Percentiles rank a stretch among this genome's conserved stretches.
Conservation (phyloP, 2,797 vertebrate genomes). For the Typhlichthys eigenmanni region DNA sequence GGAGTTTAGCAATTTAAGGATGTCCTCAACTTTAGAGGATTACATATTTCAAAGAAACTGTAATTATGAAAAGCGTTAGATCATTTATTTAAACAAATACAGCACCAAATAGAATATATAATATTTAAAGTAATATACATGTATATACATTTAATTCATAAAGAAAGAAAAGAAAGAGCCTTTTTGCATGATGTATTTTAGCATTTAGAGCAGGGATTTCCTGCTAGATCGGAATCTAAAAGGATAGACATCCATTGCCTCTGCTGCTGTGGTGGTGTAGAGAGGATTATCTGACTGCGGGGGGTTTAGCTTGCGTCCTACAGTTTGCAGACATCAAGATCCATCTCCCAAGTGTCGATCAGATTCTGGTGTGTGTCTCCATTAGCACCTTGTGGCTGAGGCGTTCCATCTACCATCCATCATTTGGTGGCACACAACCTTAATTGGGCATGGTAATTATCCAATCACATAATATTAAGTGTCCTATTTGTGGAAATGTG, state of each 20-base stretch:
- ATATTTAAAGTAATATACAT: no score
- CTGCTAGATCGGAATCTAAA: constrained; percentile 55
- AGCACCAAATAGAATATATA: neutral
- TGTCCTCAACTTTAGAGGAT: no score
- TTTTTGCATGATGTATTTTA: constrained; percentile 17
- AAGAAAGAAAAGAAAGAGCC: no score
- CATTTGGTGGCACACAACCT: constrained; percentile 81
- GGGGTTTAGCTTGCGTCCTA: constrained; percentile 64
- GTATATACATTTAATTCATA: no score
- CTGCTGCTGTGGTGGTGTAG: constrained; percentile 50
- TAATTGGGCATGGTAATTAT: constrained; percentile 94
- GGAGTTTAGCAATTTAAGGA: neutral
- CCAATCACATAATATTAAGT: constrained; percentile 84
- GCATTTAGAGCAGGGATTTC: constrained; percentile 37
- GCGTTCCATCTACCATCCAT: constrained; percentile 70
- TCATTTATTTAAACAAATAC: constrained; percentile 23
- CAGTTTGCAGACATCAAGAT: constrained; percentile 71
- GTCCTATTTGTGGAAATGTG: constrained; percentile 85
- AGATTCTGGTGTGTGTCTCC: constrained; percentile 65
- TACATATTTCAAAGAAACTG: no score
- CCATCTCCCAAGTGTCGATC: constrained; percentile 70
- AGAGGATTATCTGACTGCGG: constrained; percentile 71
- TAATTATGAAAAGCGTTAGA: neutral
- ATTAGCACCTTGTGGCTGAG: constrained; percentile 75
- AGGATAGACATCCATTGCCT: constrained; percentile 68